Conservation (phyloP, 1,140 invertebrate genomes). For the Pseudomyrmex pallidus region DNA sequence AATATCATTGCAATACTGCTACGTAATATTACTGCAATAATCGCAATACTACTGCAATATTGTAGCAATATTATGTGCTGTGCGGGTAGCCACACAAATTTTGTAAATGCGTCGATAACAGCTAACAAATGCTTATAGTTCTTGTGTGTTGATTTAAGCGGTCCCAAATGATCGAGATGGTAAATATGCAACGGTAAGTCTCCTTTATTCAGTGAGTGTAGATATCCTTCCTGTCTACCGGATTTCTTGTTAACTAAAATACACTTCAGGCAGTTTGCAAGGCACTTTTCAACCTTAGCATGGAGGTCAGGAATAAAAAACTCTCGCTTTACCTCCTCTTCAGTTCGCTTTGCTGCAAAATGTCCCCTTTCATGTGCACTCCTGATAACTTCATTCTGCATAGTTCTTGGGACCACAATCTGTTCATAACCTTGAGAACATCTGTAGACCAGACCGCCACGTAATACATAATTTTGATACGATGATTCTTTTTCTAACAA, state of each 20-base stretch:
- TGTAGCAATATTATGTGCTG: no score
- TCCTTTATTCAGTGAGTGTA: background rate
- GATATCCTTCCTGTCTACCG: background rate
- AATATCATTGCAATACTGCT: no score
- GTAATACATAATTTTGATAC: background rate
- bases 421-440: background rate
- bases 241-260: background rate
- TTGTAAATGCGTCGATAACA: background rate
- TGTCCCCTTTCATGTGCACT: background rate
- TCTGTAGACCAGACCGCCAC: background rate
- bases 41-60: no score
- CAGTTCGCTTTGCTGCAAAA: background rate
- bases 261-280: background rate
- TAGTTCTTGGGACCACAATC: background rate
- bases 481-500: background rate
- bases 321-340: background rate
- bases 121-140: conserved; percentile 4
- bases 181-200: background rate
- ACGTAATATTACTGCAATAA: no score
- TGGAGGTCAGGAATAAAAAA: background rate
- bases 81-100: background rate
- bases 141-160: background rate
- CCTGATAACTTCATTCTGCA: background rate
- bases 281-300: background rate
- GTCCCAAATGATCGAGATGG: background rate